Base-by-base conservation (phyloP, 2,888 invertebrate species). In the Drosophila paranaensis region DNA sequence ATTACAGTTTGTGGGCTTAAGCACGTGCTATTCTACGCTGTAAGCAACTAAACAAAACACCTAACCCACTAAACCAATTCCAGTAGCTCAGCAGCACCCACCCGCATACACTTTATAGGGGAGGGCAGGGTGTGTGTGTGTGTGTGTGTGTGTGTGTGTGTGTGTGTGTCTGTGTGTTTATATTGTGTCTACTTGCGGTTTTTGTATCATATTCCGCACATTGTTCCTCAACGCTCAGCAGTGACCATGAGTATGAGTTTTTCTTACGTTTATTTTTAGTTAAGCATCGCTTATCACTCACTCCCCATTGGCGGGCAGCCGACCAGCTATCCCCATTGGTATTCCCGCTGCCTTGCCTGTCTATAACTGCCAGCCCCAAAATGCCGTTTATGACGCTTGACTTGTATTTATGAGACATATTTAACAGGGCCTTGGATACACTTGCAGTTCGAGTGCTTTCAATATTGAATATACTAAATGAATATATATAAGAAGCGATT, bases 311-410 rank as follows among this genome's bases (percentile, higher is more conserved):
- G 37, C 9, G 14, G 14, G n/a, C 40, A 10, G 16, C 54, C 20
- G 27, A 37, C 37, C 27, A 25, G 1, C 27, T 39, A 16, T 30
- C 42, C 37, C 57, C 37, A 4, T 43, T 40, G 33, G 25, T 48
- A 48, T 2, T n/a, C n/a, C 35, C 40, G 1, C 39, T 58, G 39
- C 42, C 56, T 48, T 42, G n/a, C 20, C 10, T 6, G 46, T 3
- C 11, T 62, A 48, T 43, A 11, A 20, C 42, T 39, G 50, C 37
- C 56, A 46, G 27, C 60, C 81, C 63, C 63, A 68, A 84, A 79
- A 71, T 71, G 69, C 66, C 79, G 84, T 79, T 84, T 74, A 84
- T 80, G 81, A 76, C 71, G 77, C 65, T 73, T 74, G 77, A 87
- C 72, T 87, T 74, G 71, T 76, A 77, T 77, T 81, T 80, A 84